Conservation (phyloP, 2,113 vertebrate genomes). For the Actenoides lindsayi region DNA sequence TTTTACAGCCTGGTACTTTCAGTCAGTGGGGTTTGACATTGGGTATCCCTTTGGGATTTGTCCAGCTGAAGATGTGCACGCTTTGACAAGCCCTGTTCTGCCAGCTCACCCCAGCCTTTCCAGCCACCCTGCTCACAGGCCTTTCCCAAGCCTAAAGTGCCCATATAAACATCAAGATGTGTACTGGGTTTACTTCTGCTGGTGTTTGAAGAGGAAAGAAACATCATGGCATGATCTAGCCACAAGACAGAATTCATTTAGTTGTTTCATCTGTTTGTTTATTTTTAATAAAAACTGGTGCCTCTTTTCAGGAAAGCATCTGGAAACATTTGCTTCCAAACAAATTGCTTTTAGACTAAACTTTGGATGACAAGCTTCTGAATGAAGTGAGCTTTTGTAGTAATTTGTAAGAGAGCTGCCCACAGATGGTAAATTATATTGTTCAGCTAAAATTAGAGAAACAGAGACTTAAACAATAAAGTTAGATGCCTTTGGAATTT, state of each 20-base stretch:
- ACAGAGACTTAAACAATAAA: neutral
- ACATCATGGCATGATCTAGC: neutral
- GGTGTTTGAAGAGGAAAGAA: neutral
- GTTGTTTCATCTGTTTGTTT: neutral
- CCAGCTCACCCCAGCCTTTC: neutral
- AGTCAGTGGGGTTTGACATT: neutral
- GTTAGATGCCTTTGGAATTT: neutral
- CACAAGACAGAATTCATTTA: neutral
- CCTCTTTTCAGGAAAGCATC: slow-evolving; percentile 9
- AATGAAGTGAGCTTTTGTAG: neutral
- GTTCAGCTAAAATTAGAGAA: neutral
- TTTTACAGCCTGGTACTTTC: neutral
- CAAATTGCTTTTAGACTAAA: neutral
- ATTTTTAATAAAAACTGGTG: neutral
- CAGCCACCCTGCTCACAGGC: neutral
- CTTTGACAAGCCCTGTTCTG: neutral
- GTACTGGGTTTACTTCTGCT: neutral
- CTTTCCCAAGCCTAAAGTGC: neutral
- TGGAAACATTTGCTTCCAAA: slow-evolving; percentile 16
- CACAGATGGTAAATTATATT: neutral
- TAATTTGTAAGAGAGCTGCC: neutral
- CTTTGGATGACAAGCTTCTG: neutral
- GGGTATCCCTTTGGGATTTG: neutral
- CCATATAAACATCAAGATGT: neutral
- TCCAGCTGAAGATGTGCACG: neutral